Conservation (phyloP, 2,888 invertebrate genomes). For the Hirtodrosophila trivittata region DNA sequence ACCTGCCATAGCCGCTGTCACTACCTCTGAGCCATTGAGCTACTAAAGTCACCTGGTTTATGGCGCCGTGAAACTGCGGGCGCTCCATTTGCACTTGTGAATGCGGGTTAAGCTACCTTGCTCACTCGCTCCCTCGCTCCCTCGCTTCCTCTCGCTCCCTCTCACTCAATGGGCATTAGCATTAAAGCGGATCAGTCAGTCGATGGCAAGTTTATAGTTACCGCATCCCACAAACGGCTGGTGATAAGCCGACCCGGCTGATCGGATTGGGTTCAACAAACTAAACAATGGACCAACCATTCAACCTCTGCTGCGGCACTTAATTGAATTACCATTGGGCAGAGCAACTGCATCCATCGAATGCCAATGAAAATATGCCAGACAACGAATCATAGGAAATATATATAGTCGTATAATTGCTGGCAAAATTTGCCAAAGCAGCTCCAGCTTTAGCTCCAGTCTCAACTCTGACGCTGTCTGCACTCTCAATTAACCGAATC, state of each 20-base stretch:
- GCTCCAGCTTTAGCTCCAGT: background rate
- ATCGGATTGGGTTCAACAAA: conserved; percentile 74
- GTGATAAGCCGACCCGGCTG: no score
- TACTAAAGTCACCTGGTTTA: conserved; percentile 76
- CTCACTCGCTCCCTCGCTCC: background rate
- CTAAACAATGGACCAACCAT: conserved; percentile 64
- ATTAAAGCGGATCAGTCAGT: conserved; percentile 66
- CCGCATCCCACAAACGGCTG: conserved; percentile 39
- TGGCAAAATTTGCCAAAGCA: conserved; percentile 63
- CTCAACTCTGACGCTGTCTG: conserved; percentile 52
- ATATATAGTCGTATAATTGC: conserved; percentile 53
- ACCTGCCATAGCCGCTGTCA: conserved; percentile 43
- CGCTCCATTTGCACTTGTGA: conserved; percentile 61
- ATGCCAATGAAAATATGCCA: conserved; percentile 54
- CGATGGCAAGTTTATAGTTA: conserved; percentile 43
- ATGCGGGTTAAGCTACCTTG: conserved; percentile 60
- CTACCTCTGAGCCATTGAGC: conserved; percentile 46
- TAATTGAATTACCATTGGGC: conserved; percentile 70
- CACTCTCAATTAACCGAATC: conserved; percentile 71
- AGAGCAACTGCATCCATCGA: conserved; percentile 39
- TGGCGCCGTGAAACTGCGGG: conserved; percentile 70
- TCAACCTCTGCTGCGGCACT: conserved; percentile 35
- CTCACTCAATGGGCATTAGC: conserved; percentile 58
- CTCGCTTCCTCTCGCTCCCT: no score
- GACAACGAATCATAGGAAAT: conserved; percentile 40